These are phyloP conservation scores for Pyrrhosoma nymphula DNA, from an alignment of 2,888 invertebrate genomes.

Conservation along the genomic window DNA sequence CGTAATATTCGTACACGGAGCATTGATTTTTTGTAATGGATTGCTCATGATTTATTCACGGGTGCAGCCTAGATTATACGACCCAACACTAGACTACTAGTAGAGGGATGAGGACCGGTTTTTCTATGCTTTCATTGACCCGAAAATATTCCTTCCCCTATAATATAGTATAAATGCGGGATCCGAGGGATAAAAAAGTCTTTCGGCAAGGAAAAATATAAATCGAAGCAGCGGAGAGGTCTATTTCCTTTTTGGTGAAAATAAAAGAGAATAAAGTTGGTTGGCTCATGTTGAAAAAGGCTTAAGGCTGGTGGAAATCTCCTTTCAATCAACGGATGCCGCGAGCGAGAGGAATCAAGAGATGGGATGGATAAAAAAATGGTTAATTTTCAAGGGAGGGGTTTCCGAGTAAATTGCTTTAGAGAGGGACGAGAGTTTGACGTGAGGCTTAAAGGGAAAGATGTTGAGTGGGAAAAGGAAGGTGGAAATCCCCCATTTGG, in stretches of 20 bases:
- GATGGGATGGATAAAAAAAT: background rate
- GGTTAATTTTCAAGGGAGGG: background rate
- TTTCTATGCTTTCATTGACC: too few relatives aligned
- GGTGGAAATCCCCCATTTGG: too few relatives aligned
- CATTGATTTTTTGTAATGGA: too few relatives aligned
- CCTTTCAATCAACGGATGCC: too few relatives aligned
- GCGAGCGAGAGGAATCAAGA: background rate
- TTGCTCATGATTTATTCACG: too few relatives aligned
- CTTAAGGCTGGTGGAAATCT: background rate
- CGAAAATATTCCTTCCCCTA: background rate
- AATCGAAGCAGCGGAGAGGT: background rate
- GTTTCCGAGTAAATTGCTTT: background rate
- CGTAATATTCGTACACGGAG: too few relatives aligned
- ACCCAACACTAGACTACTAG: too few relatives aligned
- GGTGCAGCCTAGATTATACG: too few relatives aligned
- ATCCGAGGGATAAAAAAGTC: background rate
- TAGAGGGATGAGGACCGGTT: too few relatives aligned
- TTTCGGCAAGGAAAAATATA: background rate
- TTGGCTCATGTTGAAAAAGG: background rate
- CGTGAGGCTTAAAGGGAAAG: background rate
- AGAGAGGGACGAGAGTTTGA: background rate
- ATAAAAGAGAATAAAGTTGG: background rate
- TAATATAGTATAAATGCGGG: background rate
- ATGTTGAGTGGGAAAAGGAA: background rate
- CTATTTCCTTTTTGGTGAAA: background rate